These are phyloP conservation scores for Thyatira batis DNA, from an alignment of 2,888 invertebrate species.

Conservation along the genomic window DNA sequence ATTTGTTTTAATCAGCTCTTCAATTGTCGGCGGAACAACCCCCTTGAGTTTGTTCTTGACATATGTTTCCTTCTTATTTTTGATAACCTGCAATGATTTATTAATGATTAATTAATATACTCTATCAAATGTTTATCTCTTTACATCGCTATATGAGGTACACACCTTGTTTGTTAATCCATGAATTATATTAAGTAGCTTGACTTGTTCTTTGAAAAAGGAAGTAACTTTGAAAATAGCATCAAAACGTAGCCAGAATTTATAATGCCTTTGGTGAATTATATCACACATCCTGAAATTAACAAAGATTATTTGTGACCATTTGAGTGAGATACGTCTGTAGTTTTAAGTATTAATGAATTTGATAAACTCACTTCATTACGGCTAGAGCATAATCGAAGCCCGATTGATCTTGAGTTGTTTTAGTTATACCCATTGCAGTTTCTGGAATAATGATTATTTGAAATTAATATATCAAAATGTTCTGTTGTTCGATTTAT, in stretches of 20 bases:
- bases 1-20: constrained; percentile 56
- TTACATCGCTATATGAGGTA: neutral
- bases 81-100: constrained; percentile 71
- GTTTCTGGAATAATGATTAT: constrained; percentile 81
- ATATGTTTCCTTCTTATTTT: constrained; percentile 83
- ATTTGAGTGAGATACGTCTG: no score
- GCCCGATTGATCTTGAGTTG: constrained; percentile 86
- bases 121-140: neutral
- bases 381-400: constrained; percentile 92
- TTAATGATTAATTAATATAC: neutral
- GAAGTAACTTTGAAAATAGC: constrained; percentile 86
- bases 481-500: no score
- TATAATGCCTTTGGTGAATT: constrained; percentile 89
- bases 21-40: constrained; percentile 61
- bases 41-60: constrained; percentile 74
- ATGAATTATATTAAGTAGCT: constrained; percentile 87
- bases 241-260: constrained; percentile 87
- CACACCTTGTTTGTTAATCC: constrained; percentile 87
- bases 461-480: neutral
- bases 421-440: constrained; percentile 91
- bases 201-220: constrained; percentile 85
- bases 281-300: constrained; percentile 87
- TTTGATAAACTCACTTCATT: constrained; percentile 81
- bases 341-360: neutral
- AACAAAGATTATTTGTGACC: no score